Base-by-base conservation (phyloP, 2,888 invertebrate species). In the Acrocera orbiculus region DNA sequence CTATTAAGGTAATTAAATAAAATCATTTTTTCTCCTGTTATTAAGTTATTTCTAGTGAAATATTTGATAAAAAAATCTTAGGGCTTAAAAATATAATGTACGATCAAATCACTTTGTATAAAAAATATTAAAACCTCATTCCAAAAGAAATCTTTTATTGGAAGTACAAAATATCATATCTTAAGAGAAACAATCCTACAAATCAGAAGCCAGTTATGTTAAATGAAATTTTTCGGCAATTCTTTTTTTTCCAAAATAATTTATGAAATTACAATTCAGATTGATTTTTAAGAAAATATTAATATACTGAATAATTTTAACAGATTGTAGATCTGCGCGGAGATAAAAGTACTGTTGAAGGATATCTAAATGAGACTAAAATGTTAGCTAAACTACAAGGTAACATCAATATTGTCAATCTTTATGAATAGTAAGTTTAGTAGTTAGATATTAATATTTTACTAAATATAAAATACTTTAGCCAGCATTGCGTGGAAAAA, bases 291-390 rank as follows among this genome's bases (percentile, higher is more conserved):
- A 10, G 26, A 17, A 25, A 10, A 24, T 16, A 19, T 16, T 9
- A 9, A 16, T 7, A 5, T 17, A 17, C 19, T 33, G 2, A 4
- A 26, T 9, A 29, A 13, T 16, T 24, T 20, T 30, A 53, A 14
- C 86, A 93, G 63, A 73, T 76, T 48, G 92, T 95, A 1, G 70
- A 81, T 56, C 62, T 95, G 31, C 70, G 69, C 14, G 71, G 70
- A 15, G 86, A 87, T 54, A 67, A 70, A 31, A 65, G 70, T 9
- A 65, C 78, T 16, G 73, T 78, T 0, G 67, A 75, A 43, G 81
- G 85, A 19, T 93, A 83, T 56, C 64, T 81, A 41, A 90, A 95
- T 50, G 96, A 96, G 64, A 83, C 93, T 29, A 67, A 75, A 37
- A 63, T 92, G 45, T 64, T 96, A 39, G 62, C 76, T 24, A 74